Evolutionary conservation across 2,797 vertebrate species (phyloP).

Genomic region (Limnodromus scolopaceus): DNA sequence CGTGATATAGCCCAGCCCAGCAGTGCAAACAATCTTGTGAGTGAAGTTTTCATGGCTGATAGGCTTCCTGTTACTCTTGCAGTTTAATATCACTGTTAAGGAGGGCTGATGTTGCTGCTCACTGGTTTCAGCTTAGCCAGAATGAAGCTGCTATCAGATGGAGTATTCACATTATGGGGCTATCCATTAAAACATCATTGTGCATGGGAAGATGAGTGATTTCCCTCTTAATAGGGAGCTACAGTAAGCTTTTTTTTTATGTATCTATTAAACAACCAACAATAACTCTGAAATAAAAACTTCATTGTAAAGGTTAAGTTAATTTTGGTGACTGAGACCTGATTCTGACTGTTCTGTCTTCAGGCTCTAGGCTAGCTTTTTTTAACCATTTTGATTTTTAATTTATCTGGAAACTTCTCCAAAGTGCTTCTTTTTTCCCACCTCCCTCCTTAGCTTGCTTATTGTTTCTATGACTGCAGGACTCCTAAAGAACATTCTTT

Average conservation of each 20-base stretch:
- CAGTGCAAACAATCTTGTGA: background rate
- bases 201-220: background rate
- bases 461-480: background rate
- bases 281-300: background rate
- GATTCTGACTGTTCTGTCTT: background rate
- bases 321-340: background rate
- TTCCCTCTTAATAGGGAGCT: background rate
- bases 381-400: background rate
- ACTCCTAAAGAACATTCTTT: background rate
- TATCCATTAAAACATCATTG: background rate
- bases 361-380: background rate
- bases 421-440: background rate
- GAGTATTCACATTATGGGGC: background rate
- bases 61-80: constrained; percentile 37
- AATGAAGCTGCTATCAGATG: background rate
- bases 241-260: background rate
- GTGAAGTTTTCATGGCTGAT: constrained; percentile 24
- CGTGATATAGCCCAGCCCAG: background rate
- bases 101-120: background rate
- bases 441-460: background rate
- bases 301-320: background rate
- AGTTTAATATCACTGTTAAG: background rate
- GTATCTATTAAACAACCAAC: background rate
- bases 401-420: background rate
- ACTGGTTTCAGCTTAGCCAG: background rate